Evolutionary conservation across 2,797 vertebrate genomes (phyloP), one percentile per base, ranked within the genome.

Genomic region (Ctenochaetus hawaiiensis): DNA sequence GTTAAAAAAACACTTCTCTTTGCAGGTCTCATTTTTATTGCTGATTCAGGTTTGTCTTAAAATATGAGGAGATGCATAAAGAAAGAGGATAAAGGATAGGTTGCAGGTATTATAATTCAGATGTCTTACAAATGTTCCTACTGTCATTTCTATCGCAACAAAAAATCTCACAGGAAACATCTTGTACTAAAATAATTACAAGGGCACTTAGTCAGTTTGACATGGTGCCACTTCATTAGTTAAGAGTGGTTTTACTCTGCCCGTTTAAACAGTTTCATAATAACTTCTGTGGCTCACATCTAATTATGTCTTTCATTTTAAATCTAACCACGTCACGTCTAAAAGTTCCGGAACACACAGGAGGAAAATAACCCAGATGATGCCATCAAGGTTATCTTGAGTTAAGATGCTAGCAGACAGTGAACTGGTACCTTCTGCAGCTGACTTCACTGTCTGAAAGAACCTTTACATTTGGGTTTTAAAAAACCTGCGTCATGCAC

Each of bases 71-170:
- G 17, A 18, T 17, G 30, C 16, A 8, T 3, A 12, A 1, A 34
- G 41, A 52, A 13, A 9, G n/a, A 10, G 37, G 6, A 16, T 47
- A 8, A 34, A 49, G 13, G 61, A 14, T 6, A 49, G 16, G 7
- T 43, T 48, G 4, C 13, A 60, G n/a, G 48, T 26, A 18, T 57
- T 53, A 53, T 5, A 26, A 64, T 53, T 13, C 45, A 68, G 37
- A 52, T 8, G 26, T 37, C 17, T 26, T 18, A 10, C 18, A 54
- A 13, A 41, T 53, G 22, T 13, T 67, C 11, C n/a, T 23, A 8
- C 3, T 64, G 53, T 53, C 47, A 52, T 39, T 44, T 60, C 7
- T 26, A 30, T 54, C 26, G n/a, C 30, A 59, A 53, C 58, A 63
- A 14, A 64, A 64, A 58, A 23, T 48, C 39, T 10, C 39, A 39